Base-by-base conservation (phyloP, 2,113 vertebrate genomes). In the Hyperoodon ampullatus region DNA sequence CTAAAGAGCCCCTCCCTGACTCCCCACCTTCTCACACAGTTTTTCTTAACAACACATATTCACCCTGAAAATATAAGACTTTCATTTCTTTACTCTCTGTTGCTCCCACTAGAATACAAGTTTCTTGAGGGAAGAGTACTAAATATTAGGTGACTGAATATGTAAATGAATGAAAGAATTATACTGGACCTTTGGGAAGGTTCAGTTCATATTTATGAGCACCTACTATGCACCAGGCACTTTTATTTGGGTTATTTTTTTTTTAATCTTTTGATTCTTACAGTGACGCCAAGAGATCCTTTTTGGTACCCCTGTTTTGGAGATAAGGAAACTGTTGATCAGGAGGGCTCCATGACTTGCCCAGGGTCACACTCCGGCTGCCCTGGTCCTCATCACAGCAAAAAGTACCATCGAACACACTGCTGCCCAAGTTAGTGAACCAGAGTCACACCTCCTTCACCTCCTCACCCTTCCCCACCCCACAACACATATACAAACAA, bases 401-500 rank as follows among this genome's bases (percentile, higher is more conserved):
- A 68, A 26, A 53, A 30, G 26, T 12, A 4, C 50, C 85, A 16
- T 42, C 11, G 47, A 28, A 30, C 65, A 6, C 1, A 19, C 0
- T 16, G 30, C 68, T 60, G 84, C 23, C 53, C 2, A 2, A 0
- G 71, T 10, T 0, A 4, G 39, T 47, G 33, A 65, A n/a, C 42
- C 4, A 16, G 47, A 47, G 33, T 18, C 63, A 19, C 0, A 0
- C 39, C 53, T 68, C 68, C 35, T 14, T 10, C 15, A 14, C 6
- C 44, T 15, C 30, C 55, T 24, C 23, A 21, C 44, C 66, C 1
- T 7, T 21, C 30, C 70, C 26, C 4, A 3, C 18, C 24, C n/a
- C 12, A 1, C 26, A 28, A 12, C 23, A 24, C 75, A 50, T 2
- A 0, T 6, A 26, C 23, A 55, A 18, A 35, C 28, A 19, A 0